Percentiles rank a stretch among this genome's conserved stretches.
phyloP scores from a whole-genome alignment of 2,888 invertebrate genomes.

The Anorthoa munda region DNA sequence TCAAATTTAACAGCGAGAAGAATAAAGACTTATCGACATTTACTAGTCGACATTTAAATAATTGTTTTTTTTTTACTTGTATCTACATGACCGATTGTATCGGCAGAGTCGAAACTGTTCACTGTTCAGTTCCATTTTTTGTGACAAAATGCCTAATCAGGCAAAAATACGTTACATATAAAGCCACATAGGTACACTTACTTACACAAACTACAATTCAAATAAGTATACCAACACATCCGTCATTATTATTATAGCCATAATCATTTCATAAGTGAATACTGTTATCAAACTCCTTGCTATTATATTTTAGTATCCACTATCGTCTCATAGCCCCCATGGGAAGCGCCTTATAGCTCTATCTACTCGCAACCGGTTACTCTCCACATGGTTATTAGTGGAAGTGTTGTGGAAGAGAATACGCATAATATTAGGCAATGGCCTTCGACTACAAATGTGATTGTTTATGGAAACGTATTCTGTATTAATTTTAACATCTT shows the following conservation, averaged over 20 bases:
- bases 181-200: background rate
- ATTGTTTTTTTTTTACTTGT: too few species aligned
- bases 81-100: too few species aligned
- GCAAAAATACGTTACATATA: too few species aligned
- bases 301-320: constrained; percentile 18
- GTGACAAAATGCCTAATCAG: background rate
- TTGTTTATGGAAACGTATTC: background rate
- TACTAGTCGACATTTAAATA: too few species aligned
- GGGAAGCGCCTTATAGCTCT: constrained; percentile 11
- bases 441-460: constrained; percentile 1
- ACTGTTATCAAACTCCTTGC: constrained; percentile 20
- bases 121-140: background rate
- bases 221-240: background rate
- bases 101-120: too few species aligned
- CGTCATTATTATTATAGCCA: constrained; percentile 3
- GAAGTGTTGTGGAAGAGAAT: background rate
- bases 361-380: background rate
- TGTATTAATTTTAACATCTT: background rate
- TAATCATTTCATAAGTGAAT: constrained; percentile 26
- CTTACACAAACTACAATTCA: background rate
- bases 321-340: constrained; percentile 7
- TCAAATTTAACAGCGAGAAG: background rate
- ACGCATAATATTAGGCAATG: background rate
- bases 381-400: too few species aligned
- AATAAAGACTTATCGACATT: background rate